Evolutionary conservation across 2,113 vertebrate species (phyloP).

Genomic region (Callipepla californica): DNA sequence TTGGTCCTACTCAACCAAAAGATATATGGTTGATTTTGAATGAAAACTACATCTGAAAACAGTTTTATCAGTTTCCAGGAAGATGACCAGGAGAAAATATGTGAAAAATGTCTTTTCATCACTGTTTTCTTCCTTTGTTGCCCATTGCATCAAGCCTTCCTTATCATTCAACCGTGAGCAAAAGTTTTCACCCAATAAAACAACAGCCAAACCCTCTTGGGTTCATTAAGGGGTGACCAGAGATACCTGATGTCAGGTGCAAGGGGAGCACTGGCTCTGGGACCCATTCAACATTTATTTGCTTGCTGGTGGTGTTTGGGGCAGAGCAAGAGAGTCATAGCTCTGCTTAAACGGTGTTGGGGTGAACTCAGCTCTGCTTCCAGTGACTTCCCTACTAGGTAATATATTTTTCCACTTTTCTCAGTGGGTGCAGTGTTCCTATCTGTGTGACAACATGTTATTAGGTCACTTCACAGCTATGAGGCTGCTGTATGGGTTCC

Average conservation of each 20-base stretch:
- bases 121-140: background rate
- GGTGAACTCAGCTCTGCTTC: background rate
- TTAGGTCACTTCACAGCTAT: constrained; percentile 59
- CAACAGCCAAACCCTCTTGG: background rate
- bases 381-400: background rate
- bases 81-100: constrained; percentile 48
- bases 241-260: background rate
- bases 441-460: background rate
- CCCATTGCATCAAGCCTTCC: constrained; percentile 31
- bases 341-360: background rate
- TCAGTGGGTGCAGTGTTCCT: background rate
- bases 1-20: background rate
- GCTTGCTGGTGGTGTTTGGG: background rate
- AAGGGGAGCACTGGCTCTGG: fast-evolving
- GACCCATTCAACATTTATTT: background rate
- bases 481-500: constrained; percentile 39
- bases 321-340: background rate
- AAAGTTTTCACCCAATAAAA: constrained; percentile 39
- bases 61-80: constrained; percentile 64
- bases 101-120: constrained; percentile 48
- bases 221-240: background rate
- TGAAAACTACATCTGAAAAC: constrained; percentile 53
- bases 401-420: background rate
- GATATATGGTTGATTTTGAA: constrained; percentile 6
- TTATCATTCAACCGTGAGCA: constrained; percentile 28